Evolutionary conservation across 2,113 vertebrate species (phyloP).

Genomic region (Neomonachus schauinslandi): DNA sequence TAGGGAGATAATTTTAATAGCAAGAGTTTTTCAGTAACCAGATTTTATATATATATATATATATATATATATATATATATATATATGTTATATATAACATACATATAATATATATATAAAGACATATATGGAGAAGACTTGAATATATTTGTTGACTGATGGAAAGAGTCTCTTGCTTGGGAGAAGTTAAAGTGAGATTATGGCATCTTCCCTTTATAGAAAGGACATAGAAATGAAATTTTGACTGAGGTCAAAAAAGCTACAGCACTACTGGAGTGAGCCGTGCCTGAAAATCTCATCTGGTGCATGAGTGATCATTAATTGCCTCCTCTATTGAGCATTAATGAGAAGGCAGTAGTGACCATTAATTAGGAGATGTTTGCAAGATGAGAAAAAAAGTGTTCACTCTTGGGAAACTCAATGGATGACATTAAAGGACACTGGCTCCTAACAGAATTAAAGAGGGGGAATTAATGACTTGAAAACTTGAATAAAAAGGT

Average conservation of each 20-base stretch:
- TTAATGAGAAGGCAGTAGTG: slow-evolving; percentile 65
- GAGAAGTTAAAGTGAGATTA: neutral
- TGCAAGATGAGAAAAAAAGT: slow-evolving; percentile 63
- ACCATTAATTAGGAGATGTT: slow-evolving; percentile 78
- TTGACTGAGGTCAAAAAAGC: slow-evolving; percentile 52
- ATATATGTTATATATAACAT: neutral
- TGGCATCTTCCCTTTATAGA: neutral
- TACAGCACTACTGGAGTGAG: slow-evolving; percentile 36
- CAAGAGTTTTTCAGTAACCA: neutral
- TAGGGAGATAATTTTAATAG: slow-evolving; percentile 17
- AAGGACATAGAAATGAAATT: slow-evolving; percentile 59
- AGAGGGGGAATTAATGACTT: slow-evolving; percentile 54
- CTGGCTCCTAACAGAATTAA: slow-evolving; percentile 51
- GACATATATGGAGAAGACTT: neutral
- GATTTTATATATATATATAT: neutral
- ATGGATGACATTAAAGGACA: slow-evolving; percentile 70
- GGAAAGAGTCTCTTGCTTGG: neutral
- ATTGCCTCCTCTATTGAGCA: slow-evolving; percentile 73
- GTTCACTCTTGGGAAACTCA: slow-evolving; percentile 71
- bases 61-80: neutral
- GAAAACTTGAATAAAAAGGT: slow-evolving; percentile 55
- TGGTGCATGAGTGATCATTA: slow-evolving; percentile 78
- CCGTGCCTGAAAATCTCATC: slow-evolving; percentile 62
- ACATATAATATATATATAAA: neutral
- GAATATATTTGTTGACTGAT: neutral